phyloP scores from a whole-genome alignment of 2,113 vertebrate species.

The Neotoma lepida region DNA sequence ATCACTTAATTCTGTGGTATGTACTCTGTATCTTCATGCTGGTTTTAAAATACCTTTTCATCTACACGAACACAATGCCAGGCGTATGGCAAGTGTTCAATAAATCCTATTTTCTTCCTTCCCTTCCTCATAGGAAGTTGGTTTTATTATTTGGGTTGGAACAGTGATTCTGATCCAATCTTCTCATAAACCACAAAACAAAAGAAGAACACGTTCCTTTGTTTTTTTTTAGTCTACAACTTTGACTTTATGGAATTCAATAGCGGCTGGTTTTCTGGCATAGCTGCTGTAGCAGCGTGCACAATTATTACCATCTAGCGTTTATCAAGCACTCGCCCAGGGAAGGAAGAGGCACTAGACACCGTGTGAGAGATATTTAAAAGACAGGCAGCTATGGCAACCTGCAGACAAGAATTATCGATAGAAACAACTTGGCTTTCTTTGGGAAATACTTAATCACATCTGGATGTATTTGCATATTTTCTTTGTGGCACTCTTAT shows the following conservation, averaged over 20 bases:
- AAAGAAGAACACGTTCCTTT: slow-evolving; percentile 36
- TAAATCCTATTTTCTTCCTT: not conserved
- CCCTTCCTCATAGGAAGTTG: not conserved
- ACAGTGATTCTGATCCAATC: slow-evolving; percentile 8
- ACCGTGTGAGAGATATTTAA: not conserved
- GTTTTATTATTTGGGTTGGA: not conserved
- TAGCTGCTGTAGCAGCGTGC: not conserved
- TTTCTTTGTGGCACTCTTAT: not conserved
- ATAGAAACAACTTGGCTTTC: not conserved
- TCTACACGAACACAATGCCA: not conserved
- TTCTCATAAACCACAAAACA: not conserved
- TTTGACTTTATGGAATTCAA: not conserved
- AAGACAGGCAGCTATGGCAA: not conserved
- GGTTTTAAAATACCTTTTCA: not conserved
- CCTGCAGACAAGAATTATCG: not conserved
- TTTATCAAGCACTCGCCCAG: not conserved
- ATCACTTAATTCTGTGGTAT: accelerated
- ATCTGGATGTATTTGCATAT: not conserved
- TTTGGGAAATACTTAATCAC: slow-evolving; percentile 12
- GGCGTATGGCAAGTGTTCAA: not conserved
- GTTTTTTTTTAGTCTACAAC: slow-evolving; percentile 10
- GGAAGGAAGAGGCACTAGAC: not conserved
- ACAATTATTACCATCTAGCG: not conserved
- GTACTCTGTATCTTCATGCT: accelerated
- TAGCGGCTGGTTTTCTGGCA: not conserved